These are phyloP conservation scores for Venusia cambrica DNA, from an alignment of 2,888 invertebrate species.

Conservation along the genomic window DNA sequence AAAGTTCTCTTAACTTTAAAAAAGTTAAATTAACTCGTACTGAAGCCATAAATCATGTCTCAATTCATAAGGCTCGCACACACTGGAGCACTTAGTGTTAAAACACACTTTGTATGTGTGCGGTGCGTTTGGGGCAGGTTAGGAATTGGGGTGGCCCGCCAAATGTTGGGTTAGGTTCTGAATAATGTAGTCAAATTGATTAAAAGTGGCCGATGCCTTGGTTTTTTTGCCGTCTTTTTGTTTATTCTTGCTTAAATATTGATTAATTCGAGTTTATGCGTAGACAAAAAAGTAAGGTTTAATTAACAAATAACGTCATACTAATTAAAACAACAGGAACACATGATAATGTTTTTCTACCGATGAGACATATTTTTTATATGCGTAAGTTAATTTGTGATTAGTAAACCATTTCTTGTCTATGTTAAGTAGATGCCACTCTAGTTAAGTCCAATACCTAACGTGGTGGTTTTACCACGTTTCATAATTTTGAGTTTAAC, in stretches of 20 bases:
- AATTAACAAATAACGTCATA: too few relatives aligned
- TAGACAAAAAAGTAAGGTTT: too few relatives aligned
- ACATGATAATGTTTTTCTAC: too few relatives aligned
- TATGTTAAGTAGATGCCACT: too few relatives aligned
- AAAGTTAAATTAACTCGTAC: conserved; percentile 10
- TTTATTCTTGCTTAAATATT: too few relatives aligned
- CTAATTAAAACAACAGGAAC: too few relatives aligned
- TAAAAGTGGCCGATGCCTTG: conserved; percentile 40
- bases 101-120: conserved; percentile 18
- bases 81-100: conserved; percentile 26
- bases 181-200: conserved; percentile 49
- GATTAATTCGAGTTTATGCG: background rate
- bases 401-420: too few relatives aligned
- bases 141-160: conserved; percentile 70
- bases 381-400: too few relatives aligned
- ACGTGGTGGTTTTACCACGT: too few relatives aligned
- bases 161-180: conserved; percentile 72
- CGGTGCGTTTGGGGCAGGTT: conserved; percentile 68
- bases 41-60: conserved; percentile 26
- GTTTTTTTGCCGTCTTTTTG: too few relatives aligned
- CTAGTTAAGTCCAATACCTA: too few relatives aligned
- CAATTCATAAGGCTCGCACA: conserved; percentile 26
- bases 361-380: too few relatives aligned
- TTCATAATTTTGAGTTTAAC: conserved; percentile 19
- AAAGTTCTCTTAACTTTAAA: conserved; percentile 9